A percentile compares a stretch with the other conserved stretches of the same genome.
Conservation (phyloP, 2,113 vertebrate genomes). For the Vombatus ursinus region DNA sequence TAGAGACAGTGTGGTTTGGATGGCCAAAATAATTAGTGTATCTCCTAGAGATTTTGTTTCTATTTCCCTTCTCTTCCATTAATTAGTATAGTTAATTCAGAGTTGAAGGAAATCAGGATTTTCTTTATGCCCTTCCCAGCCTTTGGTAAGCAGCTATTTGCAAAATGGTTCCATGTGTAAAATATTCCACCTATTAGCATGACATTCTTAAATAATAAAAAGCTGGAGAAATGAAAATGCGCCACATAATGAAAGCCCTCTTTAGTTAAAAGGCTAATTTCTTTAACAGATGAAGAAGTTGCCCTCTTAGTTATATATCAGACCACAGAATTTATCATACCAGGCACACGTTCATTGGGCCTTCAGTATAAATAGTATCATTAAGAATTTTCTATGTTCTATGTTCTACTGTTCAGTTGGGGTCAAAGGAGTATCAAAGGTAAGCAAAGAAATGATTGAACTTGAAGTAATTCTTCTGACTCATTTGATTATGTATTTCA, state of each 20-base stretch:
- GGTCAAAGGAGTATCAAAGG: conserved; percentile 39
- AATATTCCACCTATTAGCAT: conserved; percentile 14
- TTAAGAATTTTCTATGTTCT: conserved; percentile 24
- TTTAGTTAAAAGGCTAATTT: conserved; percentile 31
- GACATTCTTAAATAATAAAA: conserved; percentile 32
- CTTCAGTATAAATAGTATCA: conserved; percentile 47
- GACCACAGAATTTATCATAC: not conserved
- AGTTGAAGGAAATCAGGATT: conserved; percentile 34
- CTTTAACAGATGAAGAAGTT: not conserved
- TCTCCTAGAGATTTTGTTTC: not conserved
- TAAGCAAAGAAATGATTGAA: conserved; percentile 26
- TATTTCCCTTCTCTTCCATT: not conserved
- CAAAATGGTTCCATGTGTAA: conserved; percentile 26
- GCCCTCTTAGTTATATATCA: not conserved
- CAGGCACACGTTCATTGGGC: conserved; percentile 3
- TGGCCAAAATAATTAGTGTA: not conserved
- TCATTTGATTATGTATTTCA: conserved; percentile 29
- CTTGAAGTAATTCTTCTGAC: conserved; percentile 40
- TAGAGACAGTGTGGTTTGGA: not conserved
- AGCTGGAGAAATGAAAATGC: conserved; percentile 29
- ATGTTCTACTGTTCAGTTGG: conserved; percentile 39
- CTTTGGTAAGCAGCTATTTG: conserved; percentile 31
- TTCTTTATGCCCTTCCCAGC: conserved; percentile 12
- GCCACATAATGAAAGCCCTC: not conserved
- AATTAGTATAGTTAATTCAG: not conserved